Evolutionary conservation across 1,140 invertebrate species (phyloP).

Genomic region (Aphelenchoides besseyi): DNA sequence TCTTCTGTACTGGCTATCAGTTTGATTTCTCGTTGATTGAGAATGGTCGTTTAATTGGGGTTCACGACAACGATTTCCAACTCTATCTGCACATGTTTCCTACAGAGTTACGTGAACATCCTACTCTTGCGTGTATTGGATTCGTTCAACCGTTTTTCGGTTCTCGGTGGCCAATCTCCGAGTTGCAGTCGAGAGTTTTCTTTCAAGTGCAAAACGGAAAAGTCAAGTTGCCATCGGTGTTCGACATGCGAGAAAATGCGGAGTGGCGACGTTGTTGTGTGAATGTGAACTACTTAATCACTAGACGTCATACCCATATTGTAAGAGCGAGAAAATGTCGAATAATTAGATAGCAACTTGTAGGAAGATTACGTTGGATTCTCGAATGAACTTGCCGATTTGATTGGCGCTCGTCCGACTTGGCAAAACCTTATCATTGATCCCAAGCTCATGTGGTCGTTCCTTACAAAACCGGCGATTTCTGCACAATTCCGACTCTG

Average conservation of each 20-base stretch:
- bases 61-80: constrained; percentile 18
- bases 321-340: neutral
- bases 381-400: constrained; percentile 4
- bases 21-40: constrained; percentile 22
- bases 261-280: neutral
- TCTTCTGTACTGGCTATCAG: constrained; percentile 26
- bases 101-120: neutral
- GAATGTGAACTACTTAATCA: neutral
- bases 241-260: neutral
- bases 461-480: neutral
- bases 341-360: neutral
- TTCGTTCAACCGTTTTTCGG: constrained; percentile 21
- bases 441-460: neutral
- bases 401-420: neutral
- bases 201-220: neutral
- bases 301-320: constrained; percentile 3
- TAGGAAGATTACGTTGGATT: constrained; percentile 2
- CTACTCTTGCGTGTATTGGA: constrained; percentile 16
- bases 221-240: neutral
- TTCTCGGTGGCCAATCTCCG: constrained; percentile 9
- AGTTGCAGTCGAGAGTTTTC: constrained; percentile 15
- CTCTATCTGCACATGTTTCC: constrained; percentile 26
- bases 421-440: neutral
- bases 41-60: constrained; percentile 16
- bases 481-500: neutral